Conservation (phyloP, 2,797 vertebrate species). For the Macropus fuliginosus region DNA sequence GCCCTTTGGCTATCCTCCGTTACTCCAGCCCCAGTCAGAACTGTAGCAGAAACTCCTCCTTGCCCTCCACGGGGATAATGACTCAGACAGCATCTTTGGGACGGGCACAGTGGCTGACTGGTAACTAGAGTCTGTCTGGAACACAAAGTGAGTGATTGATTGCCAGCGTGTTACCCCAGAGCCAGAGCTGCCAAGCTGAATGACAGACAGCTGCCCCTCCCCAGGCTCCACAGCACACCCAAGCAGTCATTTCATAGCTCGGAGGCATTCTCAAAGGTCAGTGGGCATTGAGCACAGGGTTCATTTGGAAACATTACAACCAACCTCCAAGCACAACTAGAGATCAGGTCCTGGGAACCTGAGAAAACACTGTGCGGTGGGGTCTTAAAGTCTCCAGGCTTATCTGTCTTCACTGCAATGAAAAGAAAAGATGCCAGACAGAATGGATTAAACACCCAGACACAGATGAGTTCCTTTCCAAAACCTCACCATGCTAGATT, state of each 20-base stretch:
- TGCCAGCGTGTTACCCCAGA: not conserved
- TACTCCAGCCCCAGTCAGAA: not conserved
- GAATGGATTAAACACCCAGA: not conserved
- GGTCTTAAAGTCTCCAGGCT: not conserved
- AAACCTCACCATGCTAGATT: not conserved
- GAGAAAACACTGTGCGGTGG: not conserved
- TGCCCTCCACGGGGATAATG: not conserved
- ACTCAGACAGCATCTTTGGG: not conserved
- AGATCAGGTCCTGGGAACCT: not conserved
- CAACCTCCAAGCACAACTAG: not conserved
- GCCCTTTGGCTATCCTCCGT: not conserved
- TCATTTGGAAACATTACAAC: not conserved
- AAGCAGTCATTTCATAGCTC: not conserved
- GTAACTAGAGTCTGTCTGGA: not conserved
- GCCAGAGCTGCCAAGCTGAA: not conserved
- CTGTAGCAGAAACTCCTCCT: not conserved
- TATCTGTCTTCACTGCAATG: not conserved
- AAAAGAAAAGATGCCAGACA: not conserved
- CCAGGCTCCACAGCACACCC: not conserved
- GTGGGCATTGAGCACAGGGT: not conserved
- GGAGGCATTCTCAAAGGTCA: not conserved
- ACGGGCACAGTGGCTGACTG: not conserved
- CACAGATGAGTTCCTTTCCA: not conserved
- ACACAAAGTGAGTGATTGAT: not conserved
- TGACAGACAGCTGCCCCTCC: not conserved